These are phyloP conservation scores for Adrianichthys oophorus DNA, from an alignment of 2,797 vertebrate genomes.

Conservation along the genomic window DNA sequence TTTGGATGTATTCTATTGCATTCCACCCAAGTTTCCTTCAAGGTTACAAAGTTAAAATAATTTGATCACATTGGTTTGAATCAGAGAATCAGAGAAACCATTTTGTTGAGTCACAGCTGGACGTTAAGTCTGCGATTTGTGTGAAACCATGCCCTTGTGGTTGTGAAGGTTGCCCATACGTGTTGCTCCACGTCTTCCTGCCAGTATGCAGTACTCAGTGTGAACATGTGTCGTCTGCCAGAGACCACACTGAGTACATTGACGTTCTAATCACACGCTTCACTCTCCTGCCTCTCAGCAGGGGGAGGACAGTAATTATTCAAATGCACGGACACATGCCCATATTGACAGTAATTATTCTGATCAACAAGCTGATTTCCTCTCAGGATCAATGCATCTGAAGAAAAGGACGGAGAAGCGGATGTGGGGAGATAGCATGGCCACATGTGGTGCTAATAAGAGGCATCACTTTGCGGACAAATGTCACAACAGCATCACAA, in stretches of 20 bases:
- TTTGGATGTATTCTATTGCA: background rate
- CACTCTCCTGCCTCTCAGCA: slow-evolving; percentile 62
- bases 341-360: slow-evolving; percentile 77
- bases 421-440: slow-evolving; percentile 42
- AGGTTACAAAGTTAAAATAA: slow-evolving; percentile 12
- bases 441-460: slow-evolving; percentile 66
- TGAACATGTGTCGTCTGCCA: slow-evolving; percentile 63
- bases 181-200: slow-evolving; percentile 11
- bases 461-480: slow-evolving; percentile 54
- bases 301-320: slow-evolving; percentile 81
- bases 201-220: slow-evolving; percentile 24
- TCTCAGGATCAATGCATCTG: slow-evolving; percentile 76
- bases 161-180: slow-evolving; percentile 28
- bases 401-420: slow-evolving; percentile 49
- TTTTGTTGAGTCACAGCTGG: slow-evolving; percentile 36
- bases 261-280: slow-evolving; percentile 80
- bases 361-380: slow-evolving; percentile 82
- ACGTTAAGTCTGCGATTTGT: slow-evolving; percentile 7
- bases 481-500: slow-evolving; percentile 68
- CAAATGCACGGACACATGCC: slow-evolving; percentile 55
- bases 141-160: slow-evolving; percentile 19
- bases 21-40: background rate
- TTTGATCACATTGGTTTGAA: slow-evolving; percentile 1
- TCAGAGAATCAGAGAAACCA: background rate
- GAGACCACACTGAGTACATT: slow-evolving; percentile 59